Conservation (phyloP, 2,797 vertebrate genomes). For the Florisuga fusca region DNA sequence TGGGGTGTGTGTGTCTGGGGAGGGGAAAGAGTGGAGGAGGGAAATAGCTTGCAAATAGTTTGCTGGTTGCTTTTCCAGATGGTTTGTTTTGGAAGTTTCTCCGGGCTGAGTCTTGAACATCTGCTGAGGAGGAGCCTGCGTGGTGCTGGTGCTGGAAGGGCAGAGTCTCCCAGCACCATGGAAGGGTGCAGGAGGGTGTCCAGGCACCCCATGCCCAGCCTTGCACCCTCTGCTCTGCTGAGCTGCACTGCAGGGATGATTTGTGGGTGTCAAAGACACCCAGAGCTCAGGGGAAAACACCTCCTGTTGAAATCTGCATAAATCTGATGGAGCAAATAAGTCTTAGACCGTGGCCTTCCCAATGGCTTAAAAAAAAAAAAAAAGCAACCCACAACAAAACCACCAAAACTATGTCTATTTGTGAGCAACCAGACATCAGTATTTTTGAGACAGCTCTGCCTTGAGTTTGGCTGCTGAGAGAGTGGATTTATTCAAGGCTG, state of each 20-base stretch:
- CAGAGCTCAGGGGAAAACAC: neutral
- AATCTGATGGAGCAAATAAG: neutral
- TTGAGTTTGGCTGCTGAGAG: neutral
- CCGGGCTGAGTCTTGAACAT: neutral
- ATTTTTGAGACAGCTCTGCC: neutral
- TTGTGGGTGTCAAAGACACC: neutral
- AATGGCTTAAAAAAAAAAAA: neutral
- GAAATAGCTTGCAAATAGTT: neutral
- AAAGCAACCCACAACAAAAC: too few species aligned
- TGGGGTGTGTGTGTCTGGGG: too few species aligned
- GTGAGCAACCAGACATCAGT: neutral
- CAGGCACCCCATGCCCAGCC: neutral
- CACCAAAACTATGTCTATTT: neutral
- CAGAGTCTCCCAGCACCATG: accelerated
- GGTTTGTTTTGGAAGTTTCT: conserved; percentile 47
- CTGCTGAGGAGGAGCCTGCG: conserved; percentile 44
- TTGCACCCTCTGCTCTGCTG: neutral
- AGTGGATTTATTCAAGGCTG: neutral
- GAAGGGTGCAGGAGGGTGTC: neutral
- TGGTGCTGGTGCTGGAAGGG: neutral
- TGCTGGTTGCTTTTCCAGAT: conserved; percentile 44
- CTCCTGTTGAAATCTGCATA: neutral
- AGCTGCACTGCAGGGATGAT: accelerated
- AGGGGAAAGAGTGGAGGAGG: neutral
- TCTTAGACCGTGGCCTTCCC: neutral